Conservation (phyloP, 1,140 invertebrate species). For the Holcopasites calliopsidis region DNA sequence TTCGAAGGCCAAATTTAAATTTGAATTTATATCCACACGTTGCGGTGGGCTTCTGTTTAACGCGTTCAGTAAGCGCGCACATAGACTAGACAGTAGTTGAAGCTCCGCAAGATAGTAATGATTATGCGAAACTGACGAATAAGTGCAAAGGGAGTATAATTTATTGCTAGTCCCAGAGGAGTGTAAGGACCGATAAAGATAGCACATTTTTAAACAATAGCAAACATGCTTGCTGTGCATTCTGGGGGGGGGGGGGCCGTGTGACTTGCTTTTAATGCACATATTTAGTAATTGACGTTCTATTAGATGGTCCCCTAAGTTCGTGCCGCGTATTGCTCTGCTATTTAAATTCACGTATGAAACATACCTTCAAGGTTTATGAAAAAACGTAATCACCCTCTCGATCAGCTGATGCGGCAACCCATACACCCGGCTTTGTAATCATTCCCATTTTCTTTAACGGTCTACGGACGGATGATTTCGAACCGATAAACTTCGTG, state of each 20-base stretch:
- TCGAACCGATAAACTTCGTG: too few relatives aligned
- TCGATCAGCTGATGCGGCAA: too few relatives aligned
- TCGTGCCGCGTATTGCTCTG: too few relatives aligned
- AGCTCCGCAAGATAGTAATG: background rate
- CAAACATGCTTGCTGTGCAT: slow-evolving; percentile 11
- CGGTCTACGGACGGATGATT: too few relatives aligned
- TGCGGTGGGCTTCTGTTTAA: background rate
- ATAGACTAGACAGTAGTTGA: background rate
- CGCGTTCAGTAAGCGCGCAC: background rate
- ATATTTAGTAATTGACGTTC: background rate
- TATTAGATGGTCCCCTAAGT: too few relatives aligned
- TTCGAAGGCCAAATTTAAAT: background rate
- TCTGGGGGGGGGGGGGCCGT: background rate
- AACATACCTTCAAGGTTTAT: too few relatives aligned
- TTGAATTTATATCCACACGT: background rate
- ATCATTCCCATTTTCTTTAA: too few relatives aligned
- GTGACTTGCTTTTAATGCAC: slow-evolving; percentile 37
- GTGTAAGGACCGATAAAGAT: too few relatives aligned
- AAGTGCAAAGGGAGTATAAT: background rate
- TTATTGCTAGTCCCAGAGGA: too few relatives aligned
- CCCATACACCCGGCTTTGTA: too few relatives aligned
- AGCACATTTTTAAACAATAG: background rate
- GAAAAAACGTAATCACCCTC: too few relatives aligned
- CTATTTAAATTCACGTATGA: too few relatives aligned
- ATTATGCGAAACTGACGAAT: background rate